Base-by-base conservation (phyloP, 1,140 invertebrate species). In the Centruroides sculpturatus region DNA sequence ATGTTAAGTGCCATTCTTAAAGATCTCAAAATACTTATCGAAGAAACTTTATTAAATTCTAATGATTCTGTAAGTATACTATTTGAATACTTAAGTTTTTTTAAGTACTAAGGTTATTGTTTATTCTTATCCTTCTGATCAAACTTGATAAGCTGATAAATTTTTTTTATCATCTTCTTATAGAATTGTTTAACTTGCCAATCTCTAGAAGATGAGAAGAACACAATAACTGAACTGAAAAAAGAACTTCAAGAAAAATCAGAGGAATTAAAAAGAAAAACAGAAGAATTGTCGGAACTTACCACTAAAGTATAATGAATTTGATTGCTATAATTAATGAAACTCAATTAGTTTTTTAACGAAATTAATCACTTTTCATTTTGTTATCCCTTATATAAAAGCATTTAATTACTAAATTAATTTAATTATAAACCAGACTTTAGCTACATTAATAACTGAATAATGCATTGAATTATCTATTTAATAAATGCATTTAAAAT, bases 221-320 rank as follows among this genome's bases (percentile, higher is more conserved):
- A 88, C 10, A 73, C 75, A 59, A 73, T 69, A 68, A 78, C 68
- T 69, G 72, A 71, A 56, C 77, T 74, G 68, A 75, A 70, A 63
- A 80, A 68, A 60, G 81, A 86, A 53, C 78, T 87, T 1, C 77
- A 83, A 51, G 83, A 88, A 64, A 78, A 85, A 59, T 84, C 85
- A 66, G 81, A 86, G 1, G 86, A 91, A 71, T 79, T 90, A 9
- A 86, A 88, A 67, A 80, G 84, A 66, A 83, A 87, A 64, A 82
- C 83, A 55, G 86, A 91, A 59, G 78, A 85, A 34, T 81, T 91
- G 36, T 81, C 86, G 64, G 85, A 91, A 58, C 77, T 89, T 47
- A 85, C 84, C 60, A 85, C 83, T 71, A 89, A 89, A 78, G 81
- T 87, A 71, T 79, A 41, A 41, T 3, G 41, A 41, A 41, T 8